These are phyloP conservation scores for Ceratoteleas bidentatus DNA, from an alignment of 1,140 invertebrate genomes.

Conservation along the genomic window DNA sequence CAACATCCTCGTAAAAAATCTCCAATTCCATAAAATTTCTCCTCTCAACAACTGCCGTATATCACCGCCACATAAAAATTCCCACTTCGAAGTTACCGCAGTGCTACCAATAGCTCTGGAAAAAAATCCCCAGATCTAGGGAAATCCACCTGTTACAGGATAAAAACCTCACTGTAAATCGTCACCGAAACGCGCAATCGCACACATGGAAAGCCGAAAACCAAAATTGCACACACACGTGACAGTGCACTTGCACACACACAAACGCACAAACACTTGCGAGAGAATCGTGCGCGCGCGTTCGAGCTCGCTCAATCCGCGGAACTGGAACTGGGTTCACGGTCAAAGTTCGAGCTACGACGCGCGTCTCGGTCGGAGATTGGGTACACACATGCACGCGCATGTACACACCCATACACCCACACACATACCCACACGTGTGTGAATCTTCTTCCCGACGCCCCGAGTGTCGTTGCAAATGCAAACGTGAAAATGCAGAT, in stretches of 20 bases:
- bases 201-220: constrained; percentile 12
- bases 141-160: neutral
- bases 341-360: constrained; percentile 70
- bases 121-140: neutral
- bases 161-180: too few species aligned
- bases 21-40: too few species aligned
- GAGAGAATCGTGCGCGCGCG: constrained; percentile 33
- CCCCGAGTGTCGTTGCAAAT: too few species aligned
- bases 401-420: neutral
- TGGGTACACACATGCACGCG: neutral
- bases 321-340: constrained; percentile 67
- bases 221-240: constrained; percentile 26
- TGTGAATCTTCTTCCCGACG: too few species aligned
- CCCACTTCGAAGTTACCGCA: too few species aligned
- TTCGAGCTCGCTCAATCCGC: constrained; percentile 45
- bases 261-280: neutral
- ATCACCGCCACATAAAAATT: too few species aligned
- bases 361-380: constrained; percentile 47
- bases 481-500: too few species aligned
- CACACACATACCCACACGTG: neutral
- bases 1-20: too few species aligned
- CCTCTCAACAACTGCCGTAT: too few species aligned
- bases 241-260: constrained; percentile 6
- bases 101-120: too few species aligned
- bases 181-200: neutral